A percentile compares a stretch with the other conserved stretches of the same genome.
phyloP scores from a whole-genome alignment of 2,888 invertebrate genomes.

The Drosophila testacea region DNA sequence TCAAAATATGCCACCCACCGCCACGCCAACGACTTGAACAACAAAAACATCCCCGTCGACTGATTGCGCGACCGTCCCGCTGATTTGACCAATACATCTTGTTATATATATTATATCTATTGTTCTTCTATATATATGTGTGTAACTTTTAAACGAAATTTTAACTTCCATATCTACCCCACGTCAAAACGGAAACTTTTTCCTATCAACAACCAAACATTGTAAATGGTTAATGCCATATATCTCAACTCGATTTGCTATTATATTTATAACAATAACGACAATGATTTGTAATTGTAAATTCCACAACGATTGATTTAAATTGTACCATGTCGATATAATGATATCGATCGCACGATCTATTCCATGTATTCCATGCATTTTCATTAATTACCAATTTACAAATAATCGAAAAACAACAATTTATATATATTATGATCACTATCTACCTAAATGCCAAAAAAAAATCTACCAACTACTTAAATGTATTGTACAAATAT shows the following conservation, averaged over 20 bases:
- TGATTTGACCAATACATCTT: slow-evolving; percentile 61
- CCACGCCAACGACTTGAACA: slow-evolving; percentile 73
- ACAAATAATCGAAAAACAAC: slow-evolving; percentile 22
- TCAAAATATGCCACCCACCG: slow-evolving; percentile 56
- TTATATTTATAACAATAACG: slow-evolving; percentile 16
- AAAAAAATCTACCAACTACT: slow-evolving; percentile 13
- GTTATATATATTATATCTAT: slow-evolving; percentile 27
- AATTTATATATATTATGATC: slow-evolving; percentile 14
- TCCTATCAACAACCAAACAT: slow-evolving; percentile 31
- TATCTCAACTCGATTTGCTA: slow-evolving; percentile 33
- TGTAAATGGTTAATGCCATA: slow-evolving; percentile 53
- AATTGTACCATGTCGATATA: slow-evolving; percentile 26
- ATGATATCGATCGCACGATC: slow-evolving; percentile 34
- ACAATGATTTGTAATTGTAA: slow-evolving; percentile 31
- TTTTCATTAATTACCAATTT: slow-evolving; percentile 23
- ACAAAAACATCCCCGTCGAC: slow-evolving; percentile 74
- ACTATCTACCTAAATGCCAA: slow-evolving; percentile 5
- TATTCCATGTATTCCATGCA: slow-evolving; percentile 44
- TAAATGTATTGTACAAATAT: slow-evolving; percentile 46
- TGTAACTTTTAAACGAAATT: slow-evolving; percentile 9
- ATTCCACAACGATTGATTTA: slow-evolving; percentile 19
- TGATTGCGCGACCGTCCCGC: slow-evolving; percentile 74
- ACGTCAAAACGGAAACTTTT: slow-evolving; percentile 31
- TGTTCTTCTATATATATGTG: slow-evolving; percentile 28
- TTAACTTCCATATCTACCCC: slow-evolving; percentile 22